These are phyloP conservation scores for Glyphotaelius pellucidus DNA, from an alignment of 2,888 invertebrate genomes.

Conservation along the genomic window DNA sequence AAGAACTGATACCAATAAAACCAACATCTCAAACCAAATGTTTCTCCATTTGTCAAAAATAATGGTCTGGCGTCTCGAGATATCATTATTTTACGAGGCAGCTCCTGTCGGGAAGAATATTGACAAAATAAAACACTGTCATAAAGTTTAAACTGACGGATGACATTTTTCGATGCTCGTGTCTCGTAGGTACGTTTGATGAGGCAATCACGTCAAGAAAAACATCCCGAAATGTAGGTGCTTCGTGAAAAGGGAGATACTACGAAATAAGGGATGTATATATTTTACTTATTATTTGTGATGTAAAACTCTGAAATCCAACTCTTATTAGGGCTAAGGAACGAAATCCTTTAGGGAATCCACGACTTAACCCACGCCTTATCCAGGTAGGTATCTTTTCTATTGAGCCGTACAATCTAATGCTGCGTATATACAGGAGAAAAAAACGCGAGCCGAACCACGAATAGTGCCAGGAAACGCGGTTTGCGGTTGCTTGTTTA, in stretches of 20 bases:
- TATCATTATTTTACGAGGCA: neutral
- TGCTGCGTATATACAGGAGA: too few relatives aligned
- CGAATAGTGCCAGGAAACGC: too few relatives aligned
- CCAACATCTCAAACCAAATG: neutral
- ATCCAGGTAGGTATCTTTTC: neutral
- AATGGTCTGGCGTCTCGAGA: neutral
- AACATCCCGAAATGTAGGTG: neutral
- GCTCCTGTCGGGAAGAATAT: neutral
- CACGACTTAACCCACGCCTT: neutral
- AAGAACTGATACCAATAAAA: neutral
- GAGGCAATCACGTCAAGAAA: neutral
- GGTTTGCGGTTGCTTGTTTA: too few relatives aligned
- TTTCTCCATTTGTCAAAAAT: neutral
- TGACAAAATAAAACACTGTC: conserved; percentile 2
- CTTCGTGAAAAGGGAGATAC: neutral
- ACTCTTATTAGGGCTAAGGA: neutral
- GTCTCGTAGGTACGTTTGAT: neutral
- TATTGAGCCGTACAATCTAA: neutral
- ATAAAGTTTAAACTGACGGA: neutral
- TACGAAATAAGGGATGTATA: neutral
- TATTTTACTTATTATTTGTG: neutral
- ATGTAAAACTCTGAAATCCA: neutral
- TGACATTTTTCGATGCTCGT: neutral
- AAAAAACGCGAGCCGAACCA: too few relatives aligned
- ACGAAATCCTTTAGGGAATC: neutral